Percentiles rank a stretch among this genome's conserved stretches.
Evolutionary conservation across 2,888 invertebrate genomes (phyloP).

Genomic region (Sminthurides aquaticus): DNA sequence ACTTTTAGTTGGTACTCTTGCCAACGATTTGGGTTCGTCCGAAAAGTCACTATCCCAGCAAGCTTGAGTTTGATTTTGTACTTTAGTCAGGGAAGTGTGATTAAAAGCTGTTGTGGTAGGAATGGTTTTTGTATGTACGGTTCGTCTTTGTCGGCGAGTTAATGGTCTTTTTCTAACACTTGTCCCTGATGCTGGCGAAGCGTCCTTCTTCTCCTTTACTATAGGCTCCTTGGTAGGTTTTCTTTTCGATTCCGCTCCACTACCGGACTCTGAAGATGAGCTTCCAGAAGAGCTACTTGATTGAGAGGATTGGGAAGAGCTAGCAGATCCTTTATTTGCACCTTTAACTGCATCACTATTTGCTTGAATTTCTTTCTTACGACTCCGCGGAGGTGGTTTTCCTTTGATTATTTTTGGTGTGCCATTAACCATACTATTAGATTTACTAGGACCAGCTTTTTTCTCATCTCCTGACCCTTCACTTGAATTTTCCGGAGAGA

Average conservation of each 20-base stretch:
- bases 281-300: constrained; percentile 7
- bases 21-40: constrained; percentile 27
- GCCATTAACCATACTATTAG: not conserved
- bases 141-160: constrained; percentile 35
- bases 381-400: not conserved
- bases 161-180: constrained; percentile 30
- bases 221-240: not conserved
- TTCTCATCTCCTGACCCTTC: constrained; percentile 46
- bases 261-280: constrained; percentile 16
- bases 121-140: constrained; percentile 40
- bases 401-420: not conserved
- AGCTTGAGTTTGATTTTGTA: constrained; percentile 8
- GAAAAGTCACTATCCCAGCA: constrained; percentile 37
- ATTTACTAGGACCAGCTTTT: not conserved
- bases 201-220: constrained; percentile 10
- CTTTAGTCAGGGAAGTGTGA: constrained; percentile 20
- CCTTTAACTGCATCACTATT: not conserved
- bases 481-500: constrained; percentile 71
- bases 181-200: constrained; percentile 3
- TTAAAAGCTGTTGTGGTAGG: constrained; percentile 42
- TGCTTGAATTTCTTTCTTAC: not conserved
- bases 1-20: constrained; percentile 40
- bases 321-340: not conserved
- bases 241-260: constrained; percentile 9
- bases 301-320: not conserved